phyloP scores from a whole-genome alignment of 1,140 invertebrate genomes.

The Bombus pyrosoma region DNA sequence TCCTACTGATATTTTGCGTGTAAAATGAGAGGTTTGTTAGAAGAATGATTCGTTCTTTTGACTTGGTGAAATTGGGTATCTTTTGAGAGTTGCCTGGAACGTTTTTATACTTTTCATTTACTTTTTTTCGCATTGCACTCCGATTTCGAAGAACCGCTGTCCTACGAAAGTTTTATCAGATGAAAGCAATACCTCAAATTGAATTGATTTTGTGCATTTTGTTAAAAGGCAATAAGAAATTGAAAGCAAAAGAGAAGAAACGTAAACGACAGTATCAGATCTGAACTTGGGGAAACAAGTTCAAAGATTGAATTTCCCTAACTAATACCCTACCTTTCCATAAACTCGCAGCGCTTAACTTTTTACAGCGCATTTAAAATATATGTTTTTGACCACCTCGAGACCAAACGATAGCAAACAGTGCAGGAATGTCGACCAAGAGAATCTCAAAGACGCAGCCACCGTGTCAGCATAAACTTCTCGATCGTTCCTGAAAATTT shows the following conservation, averaged over 20 bases:
- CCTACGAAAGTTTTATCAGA: background rate
- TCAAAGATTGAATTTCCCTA: background rate
- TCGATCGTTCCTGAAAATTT: background rate
- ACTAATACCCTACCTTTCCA: background rate
- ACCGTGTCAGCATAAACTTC: constrained; percentile 1
- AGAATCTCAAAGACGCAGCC: background rate
- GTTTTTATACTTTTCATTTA: background rate
- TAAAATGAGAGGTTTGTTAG: background rate
- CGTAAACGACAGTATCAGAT: too few species aligned
- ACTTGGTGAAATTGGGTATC: background rate
- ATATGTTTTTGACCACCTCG: background rate
- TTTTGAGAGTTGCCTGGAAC: background rate
- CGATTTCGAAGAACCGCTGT: background rate
- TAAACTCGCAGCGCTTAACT: background rate
- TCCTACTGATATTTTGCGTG: too few species aligned
- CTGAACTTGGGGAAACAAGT: too few species aligned
- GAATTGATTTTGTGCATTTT: background rate
- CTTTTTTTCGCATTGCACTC: too few species aligned
- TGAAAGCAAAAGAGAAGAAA: background rate
- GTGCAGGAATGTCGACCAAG: background rate
- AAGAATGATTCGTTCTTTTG: background rate
- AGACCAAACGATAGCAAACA: background rate
- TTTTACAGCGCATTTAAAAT: background rate
- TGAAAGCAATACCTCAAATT: background rate
- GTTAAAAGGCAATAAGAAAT: background rate